A percentile compares a stretch with the other conserved stretches of the same genome.
These are phyloP conservation scores for Aegotheles bennettii DNA, from an alignment of 2,113 vertebrate species.

Conservation along the genomic window DNA sequence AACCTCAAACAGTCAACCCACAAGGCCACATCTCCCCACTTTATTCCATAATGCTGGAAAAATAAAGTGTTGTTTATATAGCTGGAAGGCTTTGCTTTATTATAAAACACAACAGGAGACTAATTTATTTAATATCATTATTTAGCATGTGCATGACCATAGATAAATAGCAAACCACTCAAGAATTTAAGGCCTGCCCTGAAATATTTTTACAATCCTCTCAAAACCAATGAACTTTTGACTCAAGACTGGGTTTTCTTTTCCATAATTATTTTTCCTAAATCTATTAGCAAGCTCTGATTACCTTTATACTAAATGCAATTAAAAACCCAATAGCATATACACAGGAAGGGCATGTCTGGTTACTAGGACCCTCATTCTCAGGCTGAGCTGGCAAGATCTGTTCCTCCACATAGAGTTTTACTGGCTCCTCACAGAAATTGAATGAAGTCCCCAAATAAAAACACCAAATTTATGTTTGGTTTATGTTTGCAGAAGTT, in stretches of 20 bases:
- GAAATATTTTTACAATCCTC: constrained; percentile 9
- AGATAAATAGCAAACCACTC: constrained; percentile 11
- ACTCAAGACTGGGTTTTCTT: neutral
- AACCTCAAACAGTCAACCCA: neutral
- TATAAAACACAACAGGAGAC: constrained; percentile 21
- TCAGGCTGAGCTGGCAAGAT: neutral
- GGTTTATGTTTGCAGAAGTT: neutral
- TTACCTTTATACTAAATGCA: neutral
- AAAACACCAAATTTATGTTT: neutral
- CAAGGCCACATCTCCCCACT: neutral
- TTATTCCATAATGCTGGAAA: constrained; percentile 25
- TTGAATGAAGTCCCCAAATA: neutral
- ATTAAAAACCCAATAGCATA: neutral
- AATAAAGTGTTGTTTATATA: constrained; percentile 27
- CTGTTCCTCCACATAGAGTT: neutral
- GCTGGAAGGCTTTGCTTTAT: constrained; percentile 8
- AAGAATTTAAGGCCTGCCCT: constrained; percentile 5
- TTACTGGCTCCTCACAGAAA: neutral
- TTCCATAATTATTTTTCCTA: neutral
- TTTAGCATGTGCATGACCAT: constrained; percentile 12
- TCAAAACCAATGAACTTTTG: constrained; percentile 11
- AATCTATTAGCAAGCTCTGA: neutral
- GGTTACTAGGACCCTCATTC: neutral
- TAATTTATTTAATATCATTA: constrained; percentile 22
- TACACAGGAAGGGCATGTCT: neutral